Evolutionary conservation across 2,113 vertebrate genomes (phyloP).

Genomic region (Fregata magnificens): DNA sequence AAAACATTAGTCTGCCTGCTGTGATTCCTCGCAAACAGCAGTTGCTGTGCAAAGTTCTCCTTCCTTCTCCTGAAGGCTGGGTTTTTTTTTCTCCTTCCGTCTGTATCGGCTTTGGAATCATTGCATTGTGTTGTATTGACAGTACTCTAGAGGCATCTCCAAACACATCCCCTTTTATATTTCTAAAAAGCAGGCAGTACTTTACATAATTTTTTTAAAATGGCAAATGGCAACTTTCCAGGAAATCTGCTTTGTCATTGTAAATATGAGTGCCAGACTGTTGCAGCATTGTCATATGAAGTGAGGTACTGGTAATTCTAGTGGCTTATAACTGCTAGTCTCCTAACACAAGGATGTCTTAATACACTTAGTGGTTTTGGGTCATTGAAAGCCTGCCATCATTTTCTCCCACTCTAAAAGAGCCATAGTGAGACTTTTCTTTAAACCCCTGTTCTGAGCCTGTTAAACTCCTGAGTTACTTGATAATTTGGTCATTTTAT

Average conservation of each 20-base stretch:
- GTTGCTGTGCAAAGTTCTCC: not conserved
- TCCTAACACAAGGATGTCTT: not conserved
- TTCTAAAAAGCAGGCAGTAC: not conserved
- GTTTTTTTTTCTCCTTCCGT: not conserved
- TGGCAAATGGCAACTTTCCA: not conserved
- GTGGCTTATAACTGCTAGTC: not conserved
- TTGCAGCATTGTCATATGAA: accelerated
- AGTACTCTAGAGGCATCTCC: not conserved
- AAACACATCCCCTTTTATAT: not conserved
- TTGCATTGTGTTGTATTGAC: not conserved
- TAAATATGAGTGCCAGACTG: not conserved
- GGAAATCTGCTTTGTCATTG: not conserved
- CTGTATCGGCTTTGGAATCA: not conserved
- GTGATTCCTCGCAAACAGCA: not conserved
- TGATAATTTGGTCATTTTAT: not conserved
- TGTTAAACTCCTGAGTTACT: not conserved
- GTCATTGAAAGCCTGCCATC: not conserved
- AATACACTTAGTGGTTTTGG: not conserved
- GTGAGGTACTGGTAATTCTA: not conserved
- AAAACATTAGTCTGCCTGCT: not conserved
- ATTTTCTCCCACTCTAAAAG: not conserved
- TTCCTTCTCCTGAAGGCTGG: not conserved
- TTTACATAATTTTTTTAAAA: not conserved
- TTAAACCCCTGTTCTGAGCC: not conserved
- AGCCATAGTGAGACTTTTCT: not conserved